Evolutionary conservation across 2,888 invertebrate species (phyloP).

Genomic region (Heteropelma amictum): DNA sequence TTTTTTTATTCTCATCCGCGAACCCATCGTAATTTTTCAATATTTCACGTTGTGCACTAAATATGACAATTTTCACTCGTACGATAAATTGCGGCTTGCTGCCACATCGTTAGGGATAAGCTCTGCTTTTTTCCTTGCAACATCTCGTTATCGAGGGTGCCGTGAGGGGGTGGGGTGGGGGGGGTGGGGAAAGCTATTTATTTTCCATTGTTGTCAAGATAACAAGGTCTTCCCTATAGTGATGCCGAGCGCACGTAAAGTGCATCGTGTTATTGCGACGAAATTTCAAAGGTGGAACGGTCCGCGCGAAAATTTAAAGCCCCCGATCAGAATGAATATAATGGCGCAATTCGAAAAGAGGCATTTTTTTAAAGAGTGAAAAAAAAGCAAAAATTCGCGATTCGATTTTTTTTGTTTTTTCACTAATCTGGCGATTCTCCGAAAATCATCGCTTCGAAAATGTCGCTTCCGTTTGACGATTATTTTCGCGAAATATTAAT

Average conservation of each 20-base stretch:
- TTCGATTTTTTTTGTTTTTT: no score
- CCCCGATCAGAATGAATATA: not conserved
- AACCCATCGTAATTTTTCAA: no score
- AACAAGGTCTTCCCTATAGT: conserved; percentile 15
- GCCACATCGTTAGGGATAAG: no score
- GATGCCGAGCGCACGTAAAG: not conserved
- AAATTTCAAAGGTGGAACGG: not conserved
- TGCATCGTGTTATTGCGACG: not conserved
- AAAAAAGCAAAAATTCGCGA: no score
- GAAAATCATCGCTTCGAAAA: no score
- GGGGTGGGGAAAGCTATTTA: conserved; percentile 1
- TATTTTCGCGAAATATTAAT: no score
- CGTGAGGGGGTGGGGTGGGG: no score
- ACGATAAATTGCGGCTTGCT: not conserved
- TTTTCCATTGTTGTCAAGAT: conserved; percentile 15
- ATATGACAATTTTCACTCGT: not conserved
- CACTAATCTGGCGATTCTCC: no score
- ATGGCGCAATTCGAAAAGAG: no score
- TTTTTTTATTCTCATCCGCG: no score
- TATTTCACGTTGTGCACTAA: not conserved
- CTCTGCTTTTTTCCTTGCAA: not conserved
- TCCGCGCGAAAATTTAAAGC: not conserved
- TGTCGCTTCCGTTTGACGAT: no score
- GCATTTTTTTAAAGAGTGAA: no score
- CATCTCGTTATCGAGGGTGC: not conserved